Percentiles rank a stretch among this genome's conserved stretches.
phyloP scores from a whole-genome alignment of 2,888 invertebrate genomes.

The Neocrepidodera transversa region DNA sequence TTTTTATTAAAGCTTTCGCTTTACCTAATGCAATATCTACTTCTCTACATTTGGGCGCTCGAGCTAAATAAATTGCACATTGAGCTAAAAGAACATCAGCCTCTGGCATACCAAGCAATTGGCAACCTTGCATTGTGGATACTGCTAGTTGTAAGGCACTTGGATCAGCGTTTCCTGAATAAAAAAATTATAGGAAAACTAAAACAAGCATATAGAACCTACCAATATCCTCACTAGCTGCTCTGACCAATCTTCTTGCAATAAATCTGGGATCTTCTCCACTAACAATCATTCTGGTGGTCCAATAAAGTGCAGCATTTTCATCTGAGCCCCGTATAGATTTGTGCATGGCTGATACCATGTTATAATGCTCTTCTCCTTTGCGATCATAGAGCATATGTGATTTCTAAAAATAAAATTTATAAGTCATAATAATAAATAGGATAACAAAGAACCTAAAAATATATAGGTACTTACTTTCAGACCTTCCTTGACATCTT shows the following conservation, averaged over 20 bases:
- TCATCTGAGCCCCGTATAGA: slow-evolving; percentile 81
- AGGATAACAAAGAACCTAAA: no score
- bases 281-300: slow-evolving; percentile 77
- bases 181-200: slow-evolving; percentile 1
- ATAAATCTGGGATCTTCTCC: slow-evolving; percentile 84
- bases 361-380: slow-evolving; percentile 86
- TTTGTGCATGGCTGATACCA: slow-evolving; percentile 83
- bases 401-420: slow-evolving; percentile 65
- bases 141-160: slow-evolving; percentile 73
- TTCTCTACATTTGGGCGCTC: slow-evolving; percentile 75
- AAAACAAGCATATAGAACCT: no score
- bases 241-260: slow-evolving; percentile 75
- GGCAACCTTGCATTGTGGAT: slow-evolving; percentile 79
- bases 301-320: slow-evolving; percentile 84
- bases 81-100: slow-evolving; percentile 80
- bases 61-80: slow-evolving; percentile 76
- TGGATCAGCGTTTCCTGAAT: slow-evolving; percentile 70
- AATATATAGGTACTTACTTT: slow-evolving; percentile 61
- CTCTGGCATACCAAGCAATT: slow-evolving; percentile 83
- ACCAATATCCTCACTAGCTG: slow-evolving; percentile 83
- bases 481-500: slow-evolving; percentile 75
- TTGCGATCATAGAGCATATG: slow-evolving; percentile 79
- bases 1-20: slow-evolving; percentile 68
- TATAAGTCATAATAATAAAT: neutral
- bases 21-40: slow-evolving; percentile 61